These are phyloP conservation scores for Uropsilus gracilis DNA, from an alignment of 2,113 vertebrate genomes.

Conservation along the genomic window DNA sequence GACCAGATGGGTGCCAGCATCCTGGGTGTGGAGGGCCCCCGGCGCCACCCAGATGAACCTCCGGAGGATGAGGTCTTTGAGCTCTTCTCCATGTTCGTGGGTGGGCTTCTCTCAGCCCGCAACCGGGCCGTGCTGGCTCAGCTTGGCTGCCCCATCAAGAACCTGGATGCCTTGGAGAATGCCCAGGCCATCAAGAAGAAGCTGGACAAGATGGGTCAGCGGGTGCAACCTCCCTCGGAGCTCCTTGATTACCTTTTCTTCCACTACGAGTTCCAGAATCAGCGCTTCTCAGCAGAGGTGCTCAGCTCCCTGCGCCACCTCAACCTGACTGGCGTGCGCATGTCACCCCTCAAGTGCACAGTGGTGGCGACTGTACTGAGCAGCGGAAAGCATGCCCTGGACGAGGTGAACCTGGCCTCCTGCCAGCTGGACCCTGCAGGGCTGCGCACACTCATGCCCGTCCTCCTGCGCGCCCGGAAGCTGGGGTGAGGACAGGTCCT, in stretches of 20 bases:
- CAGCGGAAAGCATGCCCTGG: conserved; percentile 87
- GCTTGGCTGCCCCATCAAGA: conserved; percentile 95
- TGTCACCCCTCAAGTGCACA: conserved; percentile 95
- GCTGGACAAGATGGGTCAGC: conserved; percentile 89
- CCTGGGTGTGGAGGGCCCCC: conserved; percentile 94
- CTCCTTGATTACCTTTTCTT: conserved; percentile 96
- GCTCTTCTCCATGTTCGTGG: conserved; percentile 98
- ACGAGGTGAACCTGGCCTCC: conserved; percentile 92
- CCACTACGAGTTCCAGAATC: conserved; percentile 97
- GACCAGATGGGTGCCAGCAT: conserved; percentile 96
- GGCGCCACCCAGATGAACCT: conserved; percentile 83
- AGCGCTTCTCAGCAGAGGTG: conserved; percentile 92
- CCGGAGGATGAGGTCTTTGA: conserved; percentile 90
- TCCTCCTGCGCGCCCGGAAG: conserved; percentile 89
- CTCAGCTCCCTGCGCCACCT: conserved; percentile 89
- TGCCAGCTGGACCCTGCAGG: conserved; percentile 91
- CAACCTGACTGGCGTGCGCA: conserved; percentile 89
- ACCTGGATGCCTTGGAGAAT: conserved; percentile 92
- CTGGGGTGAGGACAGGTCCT: conserved; percentile 90
- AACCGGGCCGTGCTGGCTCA: conserved; percentile 93
- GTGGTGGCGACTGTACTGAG: conserved; percentile 92
- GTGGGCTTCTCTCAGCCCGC: conserved; percentile 92
- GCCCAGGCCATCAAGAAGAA: conserved; percentile 92
- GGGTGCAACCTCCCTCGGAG: conserved; percentile 91
- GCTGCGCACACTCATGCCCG: conserved; percentile 88